Base-by-base conservation (phyloP, 2,888 invertebrate genomes). In the Agrypnus murinus region DNA sequence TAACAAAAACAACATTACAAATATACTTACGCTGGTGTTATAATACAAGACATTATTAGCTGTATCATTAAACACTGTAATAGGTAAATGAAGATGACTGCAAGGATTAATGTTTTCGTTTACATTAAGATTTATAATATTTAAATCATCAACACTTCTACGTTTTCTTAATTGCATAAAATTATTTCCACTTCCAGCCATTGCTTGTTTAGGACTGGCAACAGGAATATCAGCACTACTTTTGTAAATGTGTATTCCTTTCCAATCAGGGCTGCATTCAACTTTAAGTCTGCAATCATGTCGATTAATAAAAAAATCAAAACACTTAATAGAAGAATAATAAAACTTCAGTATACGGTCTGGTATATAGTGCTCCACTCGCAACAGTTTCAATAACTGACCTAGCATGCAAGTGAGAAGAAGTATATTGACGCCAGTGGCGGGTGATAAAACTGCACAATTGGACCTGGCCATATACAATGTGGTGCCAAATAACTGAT, bases 171-270 rank as follows among this genome's bases (percentile, higher is more conserved):
- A 46, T 34, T 68, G 67, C 45, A 69, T 76, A 15, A 40, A 46
- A 6, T 55, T 63, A 55, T 64, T 75, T 34, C 59, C 74, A 58
- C 65, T 69, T 46, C 19, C 72, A 0, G 50, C 38, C 10, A 67
- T 10, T 8, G 50, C 63, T 50, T 63, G 68, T 43, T 67, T 63
- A 4, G 45, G 34, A 53, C 31, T 60, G 5, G 48, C 55, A 17
- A 82, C 81, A 0, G 88, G 87, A 67, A 90, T 86, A 65, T 85
- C 82, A 10, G 87, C 85, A 55, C 84, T 83, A 77, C 89, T 88
- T 78, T 88, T 87, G 77, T 90, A 91, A 65, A 95, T 87, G 84
- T 92, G 90, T 12, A 92, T 85, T 8, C 87, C 86, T 46, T 91
- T 87, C 78, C 88, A 88, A 50, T 87, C 87, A 68, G 90, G 65